A percentile compares a stretch with the other conserved stretches of the same genome.
These are phyloP conservation scores for Onychomys arenicola DNA, from an alignment of 2,797 vertebrate genomes.

Conservation along the genomic window DNA sequence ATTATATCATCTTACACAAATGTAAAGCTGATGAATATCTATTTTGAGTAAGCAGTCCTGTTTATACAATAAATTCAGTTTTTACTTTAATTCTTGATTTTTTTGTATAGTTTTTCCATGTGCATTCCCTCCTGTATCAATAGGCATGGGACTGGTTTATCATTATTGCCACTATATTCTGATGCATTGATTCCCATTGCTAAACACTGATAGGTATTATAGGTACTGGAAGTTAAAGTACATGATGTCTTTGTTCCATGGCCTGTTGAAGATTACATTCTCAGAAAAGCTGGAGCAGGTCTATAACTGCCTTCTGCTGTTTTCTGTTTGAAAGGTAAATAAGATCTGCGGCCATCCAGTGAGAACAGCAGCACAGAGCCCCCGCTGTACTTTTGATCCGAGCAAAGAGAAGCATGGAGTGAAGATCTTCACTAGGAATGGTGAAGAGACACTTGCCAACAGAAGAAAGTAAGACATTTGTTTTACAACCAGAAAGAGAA, in stretches of 20 bases:
- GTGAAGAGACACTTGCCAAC: constrained; percentile 87
- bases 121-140: neutral
- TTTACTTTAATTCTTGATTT: constrained; percentile 28
- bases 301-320: constrained; percentile 61
- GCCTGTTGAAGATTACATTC: neutral
- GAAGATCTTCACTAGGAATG: constrained; percentile 84
- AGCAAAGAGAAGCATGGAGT: constrained; percentile 87
- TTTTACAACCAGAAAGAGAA: constrained; percentile 87
- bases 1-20: constrained; percentile 4
- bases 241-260: neutral
- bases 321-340: constrained; percentile 88
- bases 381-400: constrained; percentile 85
- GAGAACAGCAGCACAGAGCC: constrained; percentile 85
- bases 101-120: neutral
- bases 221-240: neutral
- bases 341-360: constrained; percentile 90
- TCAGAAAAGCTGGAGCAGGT: neutral
- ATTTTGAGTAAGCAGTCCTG: neutral
- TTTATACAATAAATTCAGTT: neutral
- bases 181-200: neutral
- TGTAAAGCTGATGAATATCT: neutral
- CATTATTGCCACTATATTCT: neutral
- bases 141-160: neutral
- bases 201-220: neutral
- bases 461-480: constrained; percentile 91